phyloP scores from a whole-genome alignment of 2,888 invertebrate genomes.

The Limnephilus marmoratus region DNA sequence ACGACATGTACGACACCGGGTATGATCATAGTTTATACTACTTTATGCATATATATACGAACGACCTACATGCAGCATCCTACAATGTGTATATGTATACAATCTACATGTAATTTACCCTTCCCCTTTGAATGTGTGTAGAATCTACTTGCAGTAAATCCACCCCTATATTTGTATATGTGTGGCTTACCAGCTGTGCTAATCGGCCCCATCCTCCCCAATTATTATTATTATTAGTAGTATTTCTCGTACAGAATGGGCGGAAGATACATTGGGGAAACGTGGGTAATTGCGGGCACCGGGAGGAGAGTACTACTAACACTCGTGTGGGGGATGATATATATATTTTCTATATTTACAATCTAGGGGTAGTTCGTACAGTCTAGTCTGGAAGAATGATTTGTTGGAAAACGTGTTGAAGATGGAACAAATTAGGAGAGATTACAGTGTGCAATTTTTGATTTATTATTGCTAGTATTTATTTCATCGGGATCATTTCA shows the following conservation, averaged over 20 bases:
- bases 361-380: background rate
- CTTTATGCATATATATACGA: background rate
- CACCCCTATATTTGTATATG: background rate
- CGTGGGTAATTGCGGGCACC: background rate
- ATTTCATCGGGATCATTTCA: background rate
- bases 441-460: background rate
- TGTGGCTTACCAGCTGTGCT: conserved; percentile 20
- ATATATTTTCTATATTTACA: background rate
- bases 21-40: background rate
- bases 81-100: background rate
- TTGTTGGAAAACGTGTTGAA: background rate
- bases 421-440: background rate
- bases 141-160: background rate
- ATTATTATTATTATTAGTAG: background rate
- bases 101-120: background rate
- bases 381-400: background rate
- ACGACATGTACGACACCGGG: background rate
- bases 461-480: background rate
- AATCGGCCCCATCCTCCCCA: background rate
- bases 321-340: background rate
- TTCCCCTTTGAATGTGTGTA: background rate
- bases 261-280: background rate
- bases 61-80: background rate
- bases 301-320: background rate
- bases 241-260: background rate